Evolutionary conservation across 1,140 invertebrate species (phyloP).

Genomic region (Drosophila biarmipes): DNA sequence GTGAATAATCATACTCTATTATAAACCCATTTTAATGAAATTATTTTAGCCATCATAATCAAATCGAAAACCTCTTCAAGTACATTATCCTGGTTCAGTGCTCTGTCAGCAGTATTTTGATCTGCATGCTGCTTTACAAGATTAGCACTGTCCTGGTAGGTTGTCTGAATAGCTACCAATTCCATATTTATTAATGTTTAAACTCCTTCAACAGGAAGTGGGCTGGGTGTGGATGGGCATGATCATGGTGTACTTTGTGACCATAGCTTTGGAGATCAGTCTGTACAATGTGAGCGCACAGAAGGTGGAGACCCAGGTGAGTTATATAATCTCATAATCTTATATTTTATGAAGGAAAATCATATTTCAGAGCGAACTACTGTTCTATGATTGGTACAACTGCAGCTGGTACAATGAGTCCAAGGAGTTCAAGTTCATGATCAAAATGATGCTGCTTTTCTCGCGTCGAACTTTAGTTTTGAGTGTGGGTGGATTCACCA

Average conservation of each 20-base stretch:
- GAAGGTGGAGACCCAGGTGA: constrained; percentile 60
- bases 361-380: constrained; percentile 52
- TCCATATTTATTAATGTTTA: no score
- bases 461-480: constrained; percentile 45
- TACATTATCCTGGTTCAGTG: constrained; percentile 71
- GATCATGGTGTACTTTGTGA: constrained; percentile 71
- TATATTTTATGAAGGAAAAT: not conserved
- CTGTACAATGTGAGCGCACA: constrained; percentile 69
- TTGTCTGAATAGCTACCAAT: not conserved
- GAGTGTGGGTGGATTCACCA: constrained; percentile 73
- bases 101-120: constrained; percentile 62
- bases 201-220: constrained; percentile 39
- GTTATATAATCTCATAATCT: not conserved
- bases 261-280: constrained; percentile 65
- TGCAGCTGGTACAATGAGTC: constrained; percentile 71
- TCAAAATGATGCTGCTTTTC: constrained; percentile 69
- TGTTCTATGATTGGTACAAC: constrained; percentile 66
- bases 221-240: constrained; percentile 64
- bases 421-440: constrained; percentile 63
- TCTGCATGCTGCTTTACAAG: constrained; percentile 75
- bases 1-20: constrained; percentile 12
- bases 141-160: constrained; percentile 64
- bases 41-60: constrained; percentile 51
- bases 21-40: not conserved
- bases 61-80: constrained; percentile 64